Evolutionary conservation across 2,888 invertebrate species (phyloP).

Genomic region (Conomelus anceps): DNA sequence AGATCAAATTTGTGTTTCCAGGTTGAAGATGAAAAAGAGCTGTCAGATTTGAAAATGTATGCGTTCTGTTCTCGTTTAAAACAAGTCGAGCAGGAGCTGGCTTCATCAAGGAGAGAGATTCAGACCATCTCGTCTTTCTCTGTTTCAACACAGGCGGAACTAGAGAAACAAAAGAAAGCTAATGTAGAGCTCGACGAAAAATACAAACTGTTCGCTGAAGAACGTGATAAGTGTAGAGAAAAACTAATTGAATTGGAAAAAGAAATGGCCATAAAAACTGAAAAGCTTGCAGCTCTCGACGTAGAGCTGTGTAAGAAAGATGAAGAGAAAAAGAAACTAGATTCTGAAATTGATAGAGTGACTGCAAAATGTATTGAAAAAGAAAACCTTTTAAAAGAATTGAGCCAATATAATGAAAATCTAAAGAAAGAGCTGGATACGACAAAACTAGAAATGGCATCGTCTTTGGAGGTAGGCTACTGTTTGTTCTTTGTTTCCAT

Average conservation of each 20-base stretch:
- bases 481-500: background rate
- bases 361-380: background rate
- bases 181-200: background rate
- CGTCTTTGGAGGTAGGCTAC: background rate
- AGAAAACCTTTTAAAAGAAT: background rate
- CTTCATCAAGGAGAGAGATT: background rate
- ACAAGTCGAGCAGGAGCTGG: background rate
- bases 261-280: background rate
- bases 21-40: background rate
- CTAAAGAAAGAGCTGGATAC: background rate
- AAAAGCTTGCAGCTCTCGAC: background rate
- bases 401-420: background rate
- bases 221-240: background rate
- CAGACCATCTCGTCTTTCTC: background rate
- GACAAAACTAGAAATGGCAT: background rate
- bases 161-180: background rate
- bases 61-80: background rate
- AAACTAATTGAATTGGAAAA: background rate
- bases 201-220: background rate
- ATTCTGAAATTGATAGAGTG: background rate
- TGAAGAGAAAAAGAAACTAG: background rate
- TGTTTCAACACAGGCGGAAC: background rate
- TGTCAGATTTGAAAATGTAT: background rate
- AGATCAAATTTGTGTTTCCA: background rate
- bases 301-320: background rate